Conservation (phyloP, 2,888 invertebrate species). For the Alentia gelatinosa region DNA sequence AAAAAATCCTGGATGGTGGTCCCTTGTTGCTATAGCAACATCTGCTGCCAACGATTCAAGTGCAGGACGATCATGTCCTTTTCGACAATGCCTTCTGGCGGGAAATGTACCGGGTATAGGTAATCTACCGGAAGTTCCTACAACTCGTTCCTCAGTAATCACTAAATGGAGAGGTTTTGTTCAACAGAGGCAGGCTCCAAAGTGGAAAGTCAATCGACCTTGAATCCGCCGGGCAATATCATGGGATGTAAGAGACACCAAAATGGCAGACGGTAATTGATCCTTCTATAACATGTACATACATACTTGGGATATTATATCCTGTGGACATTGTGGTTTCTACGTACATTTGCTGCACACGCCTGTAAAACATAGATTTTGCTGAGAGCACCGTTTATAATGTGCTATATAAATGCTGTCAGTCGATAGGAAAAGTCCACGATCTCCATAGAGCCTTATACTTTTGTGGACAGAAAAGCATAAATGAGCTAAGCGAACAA, state of each 20-base stretch:
- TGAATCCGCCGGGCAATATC: no score
- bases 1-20: not conserved
- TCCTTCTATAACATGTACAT: not conserved
- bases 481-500: not conserved
- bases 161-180: no score
- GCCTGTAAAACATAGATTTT: not conserved
- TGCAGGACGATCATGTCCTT: not conserved
- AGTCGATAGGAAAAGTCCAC: not conserved
- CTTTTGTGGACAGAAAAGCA: not conserved
- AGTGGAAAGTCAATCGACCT: no score
- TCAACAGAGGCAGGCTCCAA: no score
- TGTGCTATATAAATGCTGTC: not conserved
- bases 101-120: not conserved
- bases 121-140: not conserved
- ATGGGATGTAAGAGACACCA: no score
- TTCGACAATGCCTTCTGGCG: not conserved
- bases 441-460: no score
- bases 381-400: not conserved
- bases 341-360: no score
- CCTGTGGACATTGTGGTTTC: no score
- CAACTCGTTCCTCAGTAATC: no score
- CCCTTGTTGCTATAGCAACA: not conserved
- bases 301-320: not conserved
- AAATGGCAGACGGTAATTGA: no score
- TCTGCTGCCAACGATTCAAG: slow-evolving; percentile 48